Base-by-base conservation (phyloP, 2,113 vertebrate genomes). In the Ptilorrhoa leucosticta region DNA sequence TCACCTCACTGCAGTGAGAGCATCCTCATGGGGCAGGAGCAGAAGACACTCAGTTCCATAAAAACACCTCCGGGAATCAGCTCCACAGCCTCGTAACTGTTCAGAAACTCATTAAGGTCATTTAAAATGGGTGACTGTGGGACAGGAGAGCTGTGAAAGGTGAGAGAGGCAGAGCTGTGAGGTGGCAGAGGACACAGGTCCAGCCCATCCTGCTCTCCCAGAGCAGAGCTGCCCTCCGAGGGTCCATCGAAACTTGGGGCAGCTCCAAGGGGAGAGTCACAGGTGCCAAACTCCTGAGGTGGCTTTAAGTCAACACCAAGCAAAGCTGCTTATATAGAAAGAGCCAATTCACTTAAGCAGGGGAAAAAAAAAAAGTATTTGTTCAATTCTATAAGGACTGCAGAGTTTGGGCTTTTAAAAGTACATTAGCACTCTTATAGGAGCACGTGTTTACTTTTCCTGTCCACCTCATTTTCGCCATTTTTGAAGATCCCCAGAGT, bases 371-470 rank as follows among this genome's bases (percentile, higher is more conserved):
- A 31, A 22, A 24, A 4, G 3, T 83, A 37, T 63, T 89, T 95
- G 88, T 66, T 94, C 57, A 73, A 9, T 88, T 70, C 65, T 73
- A 1, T 22, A 24, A 54, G 63, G 47, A 60, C 66, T 93, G 64
- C 51, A 69, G 72, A 44, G 51, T 45, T 44, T 23, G 17, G 65
- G 56, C 77, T 95, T 81, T 87, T n/a, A 79, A 85, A 75, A 2
- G 3, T 44, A 2, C 70, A 64, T 94, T 94, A 89, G 51, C 44
- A 21, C 66, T 83, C 89, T 65, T 37, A 21, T 0, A 65, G 9
- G 20, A 58, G 24, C 54, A 65, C 86, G 51, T 94, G 40, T 95
- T 96, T 92, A 65, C 77, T 94, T 95, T 72, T 54, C 39, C 61
- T 76, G 48, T 31, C 86, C 61, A 45, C 61, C 70, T 77, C 58